These are phyloP conservation scores for Raphicerus campestris DNA, from an alignment of 2,113 vertebrate species.

Conservation along the genomic window DNA sequence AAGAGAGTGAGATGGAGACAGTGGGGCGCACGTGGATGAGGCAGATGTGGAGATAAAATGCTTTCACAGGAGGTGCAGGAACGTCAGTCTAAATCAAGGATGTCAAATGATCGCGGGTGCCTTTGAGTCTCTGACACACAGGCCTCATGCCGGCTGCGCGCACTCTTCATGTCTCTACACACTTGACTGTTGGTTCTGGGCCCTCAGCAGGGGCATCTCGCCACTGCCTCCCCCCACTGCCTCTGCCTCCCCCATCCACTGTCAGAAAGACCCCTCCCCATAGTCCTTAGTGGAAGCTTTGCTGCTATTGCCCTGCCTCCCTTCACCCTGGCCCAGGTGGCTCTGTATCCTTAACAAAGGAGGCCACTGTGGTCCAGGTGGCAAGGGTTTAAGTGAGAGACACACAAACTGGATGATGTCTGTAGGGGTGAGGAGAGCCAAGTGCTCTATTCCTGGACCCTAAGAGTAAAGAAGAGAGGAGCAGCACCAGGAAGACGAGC, in stretches of 20 bases:
- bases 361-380: background rate
- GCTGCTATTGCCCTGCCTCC: background rate
- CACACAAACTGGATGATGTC: background rate
- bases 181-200: background rate
- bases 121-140: background rate
- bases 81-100: background rate
- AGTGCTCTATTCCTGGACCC: background rate
- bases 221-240: no score
- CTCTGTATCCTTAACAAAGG: background rate
- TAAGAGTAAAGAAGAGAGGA: background rate
- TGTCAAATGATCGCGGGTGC: fast-evolving
- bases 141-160: fast-evolving
- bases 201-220: background rate
- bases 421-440: background rate
- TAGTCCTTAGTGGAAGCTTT: background rate
- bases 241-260: background rate
- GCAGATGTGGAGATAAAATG: background rate
- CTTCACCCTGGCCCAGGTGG: background rate
- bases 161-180: fast-evolving
- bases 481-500: background rate
- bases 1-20: background rate
- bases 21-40: background rate
- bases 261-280: background rate
- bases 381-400: background rate
- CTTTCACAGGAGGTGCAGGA: background rate